Evolutionary conservation across 2,888 invertebrate species (phyloP).

Genomic region (Copidosoma aretas): DNA sequence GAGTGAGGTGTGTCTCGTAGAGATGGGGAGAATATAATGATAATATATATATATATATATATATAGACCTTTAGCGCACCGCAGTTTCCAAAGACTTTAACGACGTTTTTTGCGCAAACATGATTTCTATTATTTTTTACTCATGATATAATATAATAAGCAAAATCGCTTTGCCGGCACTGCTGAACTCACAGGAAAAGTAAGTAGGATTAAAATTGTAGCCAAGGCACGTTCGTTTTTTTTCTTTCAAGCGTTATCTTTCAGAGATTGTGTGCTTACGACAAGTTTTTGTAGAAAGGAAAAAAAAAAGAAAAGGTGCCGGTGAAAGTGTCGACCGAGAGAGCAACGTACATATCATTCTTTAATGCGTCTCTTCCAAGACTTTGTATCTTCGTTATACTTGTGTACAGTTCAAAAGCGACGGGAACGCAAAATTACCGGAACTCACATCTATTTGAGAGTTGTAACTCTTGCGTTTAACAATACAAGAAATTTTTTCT

Average conservation of each 20-base stretch:
- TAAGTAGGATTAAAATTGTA: too few relatives aligned
- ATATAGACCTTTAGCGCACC: conserved; percentile 36
- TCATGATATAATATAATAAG: conserved; percentile 5
- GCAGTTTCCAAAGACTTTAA: conserved; percentile 46
- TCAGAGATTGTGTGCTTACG: neutral
- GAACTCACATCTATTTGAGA: conserved; percentile 3
- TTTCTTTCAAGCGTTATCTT: neutral
- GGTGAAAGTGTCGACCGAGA: conserved; percentile 39
- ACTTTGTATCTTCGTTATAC: conserved; percentile 35
- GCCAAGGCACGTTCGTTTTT: neutral
- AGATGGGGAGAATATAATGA: too few relatives aligned
- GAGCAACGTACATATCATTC: conserved; percentile 38
- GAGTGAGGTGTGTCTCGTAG: too few relatives aligned
- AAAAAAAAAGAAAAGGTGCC: conserved; percentile 15
- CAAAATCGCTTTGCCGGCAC: conserved; percentile 26
- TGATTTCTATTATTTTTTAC: conserved; percentile 26
- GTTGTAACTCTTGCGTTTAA: neutral
- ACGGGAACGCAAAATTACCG: conserved; percentile 30
- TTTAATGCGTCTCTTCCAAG: conserved; percentile 28
- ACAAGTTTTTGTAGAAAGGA: conserved; percentile 4
- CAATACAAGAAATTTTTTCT: neutral
- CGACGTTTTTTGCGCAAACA: conserved; percentile 25
- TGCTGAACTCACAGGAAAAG: neutral
- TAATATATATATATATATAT: too few relatives aligned
- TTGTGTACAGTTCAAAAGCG: conserved; percentile 37